phyloP scores from a whole-genome alignment of 1,140 invertebrate species.

The Atta colombica region DNA sequence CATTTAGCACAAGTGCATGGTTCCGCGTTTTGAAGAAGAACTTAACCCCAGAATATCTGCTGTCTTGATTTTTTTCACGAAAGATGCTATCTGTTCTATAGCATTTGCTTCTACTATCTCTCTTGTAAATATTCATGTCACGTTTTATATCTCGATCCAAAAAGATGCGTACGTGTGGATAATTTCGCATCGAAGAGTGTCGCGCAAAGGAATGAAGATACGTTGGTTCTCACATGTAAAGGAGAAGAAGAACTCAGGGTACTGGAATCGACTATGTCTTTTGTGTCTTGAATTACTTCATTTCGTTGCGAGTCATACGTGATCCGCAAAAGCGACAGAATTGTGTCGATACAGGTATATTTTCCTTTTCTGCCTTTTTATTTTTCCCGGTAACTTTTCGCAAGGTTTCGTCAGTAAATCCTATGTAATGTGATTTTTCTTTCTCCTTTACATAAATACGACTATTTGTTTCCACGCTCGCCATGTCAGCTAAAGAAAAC shows the following conservation, averaged over 20 bases:
- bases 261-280: not conserved
- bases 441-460: slow-evolving; percentile 49
- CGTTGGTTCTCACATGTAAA: not conserved
- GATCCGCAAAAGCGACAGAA: not conserved
- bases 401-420: not conserved
- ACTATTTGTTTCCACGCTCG: not conserved
- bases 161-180: slow-evolving; percentile 59
- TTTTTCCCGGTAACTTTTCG: slow-evolving; percentile 8
- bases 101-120: slow-evolving; percentile 1
- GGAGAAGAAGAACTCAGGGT: not conserved
- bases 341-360: not conserved
- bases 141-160: slow-evolving; percentile 52
- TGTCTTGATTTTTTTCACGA: not conserved
- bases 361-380: not conserved
- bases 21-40: not conserved
- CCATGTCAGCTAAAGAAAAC: not conserved
- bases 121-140: slow-evolving; percentile 38
- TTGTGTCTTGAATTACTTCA: slow-evolving; percentile 35
- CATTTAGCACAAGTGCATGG: not conserved
- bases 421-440: not conserved
- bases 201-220: not conserved
- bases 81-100: not conserved
- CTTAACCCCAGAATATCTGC: not conserved
- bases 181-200: slow-evolving; percentile 11
- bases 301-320: not conserved